phyloP scores from a whole-genome alignment of 1,140 invertebrate species.

The Liolophura sinensis region DNA sequence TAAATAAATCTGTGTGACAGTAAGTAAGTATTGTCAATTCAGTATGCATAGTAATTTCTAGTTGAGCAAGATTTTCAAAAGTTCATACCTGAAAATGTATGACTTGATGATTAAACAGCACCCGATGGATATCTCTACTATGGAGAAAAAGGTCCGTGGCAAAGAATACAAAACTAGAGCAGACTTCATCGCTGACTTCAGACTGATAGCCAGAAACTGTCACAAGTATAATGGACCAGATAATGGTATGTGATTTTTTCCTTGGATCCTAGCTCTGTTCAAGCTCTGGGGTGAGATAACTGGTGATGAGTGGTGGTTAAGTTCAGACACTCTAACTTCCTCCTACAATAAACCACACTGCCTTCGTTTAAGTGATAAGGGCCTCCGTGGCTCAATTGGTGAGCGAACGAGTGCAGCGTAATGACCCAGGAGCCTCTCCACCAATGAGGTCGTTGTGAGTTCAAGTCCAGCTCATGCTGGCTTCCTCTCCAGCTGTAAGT shows the following conservation, averaged over 20 bases:
- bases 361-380: constrained; percentile 15
- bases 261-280: not conserved
- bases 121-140: constrained; percentile 85
- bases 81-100: constrained; percentile 11
- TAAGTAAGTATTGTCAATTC: not conserved
- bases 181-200: constrained; percentile 85
- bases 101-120: constrained; percentile 58
- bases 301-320: constrained; percentile 14
- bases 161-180: constrained; percentile 77
- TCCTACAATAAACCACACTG: constrained; percentile 10
- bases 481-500: too few relatives aligned
- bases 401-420: too few relatives aligned
- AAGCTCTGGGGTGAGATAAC: constrained; percentile 10
- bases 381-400: constrained; percentile 15
- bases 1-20: too few relatives aligned
- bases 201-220: constrained; percentile 89
- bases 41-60: not conserved
- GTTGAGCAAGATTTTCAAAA: not conserved
- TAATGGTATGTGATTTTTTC: constrained; percentile 71
- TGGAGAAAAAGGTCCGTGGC: constrained; percentile 83
- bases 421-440: too few relatives aligned
- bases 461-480: too few relatives aligned
- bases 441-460: too few relatives aligned
- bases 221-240: constrained; percentile 87
- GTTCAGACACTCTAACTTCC: constrained; percentile 10